A percentile compares a stretch with the other conserved stretches of the same genome.
These are phyloP conservation scores for Ameiurus melas DNA, from an alignment of 2,113 vertebrate species.

Conservation along the genomic window DNA sequence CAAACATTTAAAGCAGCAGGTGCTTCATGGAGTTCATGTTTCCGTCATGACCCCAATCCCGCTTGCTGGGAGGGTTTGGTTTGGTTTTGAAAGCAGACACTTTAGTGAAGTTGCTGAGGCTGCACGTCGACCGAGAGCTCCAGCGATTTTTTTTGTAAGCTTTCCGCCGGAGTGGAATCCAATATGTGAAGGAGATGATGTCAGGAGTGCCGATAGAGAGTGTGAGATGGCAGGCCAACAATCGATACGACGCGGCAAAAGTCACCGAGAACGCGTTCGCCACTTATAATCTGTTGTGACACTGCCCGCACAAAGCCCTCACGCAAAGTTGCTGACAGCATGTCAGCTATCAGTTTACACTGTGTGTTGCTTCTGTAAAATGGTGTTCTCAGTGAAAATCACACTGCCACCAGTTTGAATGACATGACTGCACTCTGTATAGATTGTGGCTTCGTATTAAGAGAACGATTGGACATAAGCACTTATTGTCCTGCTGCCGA, in stretches of 20 bases:
- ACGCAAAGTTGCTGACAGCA: conserved; percentile 65
- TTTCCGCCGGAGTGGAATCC: conserved; percentile 69
- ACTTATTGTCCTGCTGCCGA: not conserved
- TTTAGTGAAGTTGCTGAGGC: conserved; percentile 65
- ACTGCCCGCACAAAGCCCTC: conserved; percentile 58
- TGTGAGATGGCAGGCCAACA: conserved; percentile 62
- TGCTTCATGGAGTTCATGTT: conserved; percentile 6
- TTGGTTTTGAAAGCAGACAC: conserved; percentile 58
- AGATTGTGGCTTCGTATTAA: not conserved
- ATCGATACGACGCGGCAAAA: conserved; percentile 70
- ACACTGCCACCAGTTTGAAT: conserved; percentile 41
- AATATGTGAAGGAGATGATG: conserved; percentile 77
- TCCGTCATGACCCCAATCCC: not conserved
- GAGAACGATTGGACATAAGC: not conserved
- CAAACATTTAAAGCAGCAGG: not conserved
- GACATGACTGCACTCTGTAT: conserved; percentile 31
- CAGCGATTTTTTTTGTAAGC: conserved; percentile 66
- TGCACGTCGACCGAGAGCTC: conserved; percentile 51
- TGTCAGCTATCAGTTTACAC: conserved; percentile 53
- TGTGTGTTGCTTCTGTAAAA: conserved; percentile 57
- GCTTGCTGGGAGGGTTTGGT: not conserved
- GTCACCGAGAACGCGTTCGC: conserved; percentile 62
- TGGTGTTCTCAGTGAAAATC: conserved; percentile 42
- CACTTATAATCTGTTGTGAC: conserved; percentile 74
- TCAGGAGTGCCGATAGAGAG: conserved; percentile 75